These are phyloP conservation scores for Zootermopsis nevadensis DNA, from an alignment of 2,888 invertebrate genomes.

Conservation along the genomic window DNA sequence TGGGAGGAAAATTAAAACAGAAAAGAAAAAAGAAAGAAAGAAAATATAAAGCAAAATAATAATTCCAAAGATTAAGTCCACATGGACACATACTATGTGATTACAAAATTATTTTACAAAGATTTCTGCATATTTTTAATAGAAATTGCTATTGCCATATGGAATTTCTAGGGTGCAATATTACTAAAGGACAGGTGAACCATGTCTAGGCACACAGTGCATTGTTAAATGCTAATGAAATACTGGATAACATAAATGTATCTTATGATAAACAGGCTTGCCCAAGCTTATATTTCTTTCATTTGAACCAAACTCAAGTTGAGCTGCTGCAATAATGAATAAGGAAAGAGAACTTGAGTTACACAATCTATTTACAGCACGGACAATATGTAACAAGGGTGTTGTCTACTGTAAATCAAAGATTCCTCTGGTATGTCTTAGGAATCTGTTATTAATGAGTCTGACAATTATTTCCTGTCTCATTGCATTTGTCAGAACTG, in stretches of 20 bases:
- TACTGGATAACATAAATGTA: neutral
- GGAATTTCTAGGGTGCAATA: neutral
- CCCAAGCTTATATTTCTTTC: neutral
- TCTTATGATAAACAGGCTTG: neutral
- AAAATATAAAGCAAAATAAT: constrained; percentile 47
- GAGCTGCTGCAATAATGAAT: neutral
- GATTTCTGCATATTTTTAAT: neutral
- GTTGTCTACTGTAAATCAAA: too few relatives aligned
- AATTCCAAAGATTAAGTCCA: constrained; percentile 45
- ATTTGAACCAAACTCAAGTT: neutral
- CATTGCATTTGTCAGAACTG: too few relatives aligned
- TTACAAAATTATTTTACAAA: neutral
- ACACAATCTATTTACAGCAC: too few relatives aligned
- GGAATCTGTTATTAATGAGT: too few relatives aligned
- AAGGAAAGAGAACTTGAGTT: neutral
- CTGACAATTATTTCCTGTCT: too few relatives aligned
- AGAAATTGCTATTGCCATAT: neutral
- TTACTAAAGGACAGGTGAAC: neutral
- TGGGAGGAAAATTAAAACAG: constrained; percentile 50
- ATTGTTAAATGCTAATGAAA: neutral
- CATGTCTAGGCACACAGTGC: neutral
- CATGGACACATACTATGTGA: neutral
- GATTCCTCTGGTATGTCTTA: too few relatives aligned
- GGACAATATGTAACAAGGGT: too few relatives aligned
- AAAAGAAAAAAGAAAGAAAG: constrained; percentile 51